A percentile compares a stretch with the other conserved stretches of the same genome.
Evolutionary conservation across 92 coral and sea anemone genomes (phyloP).

Genomic region (Porites lobata): DNA sequence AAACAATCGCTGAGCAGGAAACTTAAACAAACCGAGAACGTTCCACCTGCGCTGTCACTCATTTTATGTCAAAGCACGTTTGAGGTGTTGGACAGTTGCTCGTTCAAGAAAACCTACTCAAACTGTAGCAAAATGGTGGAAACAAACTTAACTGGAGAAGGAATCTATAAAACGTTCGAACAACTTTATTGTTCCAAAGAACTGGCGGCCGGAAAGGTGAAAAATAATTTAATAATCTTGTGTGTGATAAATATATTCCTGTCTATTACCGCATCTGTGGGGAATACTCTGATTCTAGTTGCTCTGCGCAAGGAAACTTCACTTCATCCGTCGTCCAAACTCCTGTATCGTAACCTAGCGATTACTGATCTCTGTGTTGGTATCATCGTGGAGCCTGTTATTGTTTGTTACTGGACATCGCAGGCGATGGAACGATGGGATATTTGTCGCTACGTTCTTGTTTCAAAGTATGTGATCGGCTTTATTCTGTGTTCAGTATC

Average conservation of each 20-base stretch:
- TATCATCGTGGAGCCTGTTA: neutral
- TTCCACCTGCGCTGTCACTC: no score
- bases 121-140: neutral
- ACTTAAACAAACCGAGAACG: no score
- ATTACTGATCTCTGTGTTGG: neutral
- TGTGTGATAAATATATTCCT: neutral
- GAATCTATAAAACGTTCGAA: neutral
- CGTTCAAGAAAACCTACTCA: neutral
- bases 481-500: neutral
- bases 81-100: neutral
- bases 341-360: neutral
- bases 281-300: conserved; percentile 13
- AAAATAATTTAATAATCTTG: neutral
- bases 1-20: no score
- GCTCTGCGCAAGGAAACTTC: conserved; percentile 15
- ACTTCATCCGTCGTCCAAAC: conserved; percentile 34
- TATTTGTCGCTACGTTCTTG: neutral
- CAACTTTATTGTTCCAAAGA: neutral
- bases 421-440: neutral
- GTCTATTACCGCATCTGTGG: conserved; percentile 15
- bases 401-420: neutral
- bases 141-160: neutral
- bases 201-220: neutral
- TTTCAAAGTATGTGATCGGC: neutral
- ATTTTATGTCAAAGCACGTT: neutral